Conservation (phyloP, 2,888 invertebrate species). For the Eilema caniola region DNA sequence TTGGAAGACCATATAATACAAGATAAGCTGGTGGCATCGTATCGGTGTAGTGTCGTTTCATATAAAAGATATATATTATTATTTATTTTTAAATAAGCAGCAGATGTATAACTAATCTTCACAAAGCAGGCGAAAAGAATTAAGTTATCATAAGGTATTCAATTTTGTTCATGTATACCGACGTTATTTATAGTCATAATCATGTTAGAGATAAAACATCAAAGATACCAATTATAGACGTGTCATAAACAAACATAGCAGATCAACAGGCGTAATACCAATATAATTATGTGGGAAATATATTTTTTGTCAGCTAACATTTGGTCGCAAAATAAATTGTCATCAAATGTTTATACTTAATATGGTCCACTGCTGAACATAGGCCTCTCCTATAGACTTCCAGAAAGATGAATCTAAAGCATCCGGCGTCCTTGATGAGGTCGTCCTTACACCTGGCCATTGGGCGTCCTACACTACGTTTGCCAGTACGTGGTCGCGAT, state of each 20-base stretch:
- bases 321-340: no score
- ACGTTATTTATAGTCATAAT: constrained; percentile 37
- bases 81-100: constrained; percentile 17
- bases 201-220: constrained; percentile 22
- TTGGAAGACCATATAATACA: neutral
- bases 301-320: no score
- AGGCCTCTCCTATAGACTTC: no score
- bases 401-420: no score
- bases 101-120: constrained; percentile 42
- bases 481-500: no score
- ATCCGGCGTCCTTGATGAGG: no score
- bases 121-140: constrained; percentile 38
- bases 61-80: neutral
- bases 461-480: no score
- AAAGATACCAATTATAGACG: constrained; percentile 27
- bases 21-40: neutral
- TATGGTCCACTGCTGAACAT: no score
- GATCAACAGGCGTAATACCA: neutral
- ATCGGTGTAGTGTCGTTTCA: constrained; percentile 2
- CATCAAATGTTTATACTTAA: no score
- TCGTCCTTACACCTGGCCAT: no score
- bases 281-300: neutral
- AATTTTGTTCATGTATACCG: constrained; percentile 28
- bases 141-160: constrained; percentile 29
- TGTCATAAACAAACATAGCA: constrained; percentile 23